These are phyloP conservation scores for Machimus rusticus DNA, from an alignment of 2,888 invertebrate genomes.

Conservation along the genomic window DNA sequence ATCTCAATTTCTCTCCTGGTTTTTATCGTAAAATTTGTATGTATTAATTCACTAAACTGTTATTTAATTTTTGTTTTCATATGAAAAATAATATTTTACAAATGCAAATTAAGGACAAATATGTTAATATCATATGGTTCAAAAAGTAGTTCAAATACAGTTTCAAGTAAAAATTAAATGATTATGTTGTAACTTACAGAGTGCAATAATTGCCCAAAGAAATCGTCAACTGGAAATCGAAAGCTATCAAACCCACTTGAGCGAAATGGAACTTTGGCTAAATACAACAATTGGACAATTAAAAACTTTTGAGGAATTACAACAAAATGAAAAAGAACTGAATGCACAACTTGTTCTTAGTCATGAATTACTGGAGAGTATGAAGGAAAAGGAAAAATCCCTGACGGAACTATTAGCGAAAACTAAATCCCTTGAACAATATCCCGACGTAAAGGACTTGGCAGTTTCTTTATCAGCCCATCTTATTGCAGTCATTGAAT, in stretches of 20 bases:
- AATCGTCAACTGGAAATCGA: slow-evolving; percentile 66
- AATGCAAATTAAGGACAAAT: not conserved
- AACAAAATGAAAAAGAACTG: slow-evolving; percentile 64
- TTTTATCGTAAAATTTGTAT: too few species aligned
- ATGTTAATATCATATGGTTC: not conserved
- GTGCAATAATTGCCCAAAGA: slow-evolving; percentile 65
- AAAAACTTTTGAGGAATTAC: slow-evolving; percentile 55
- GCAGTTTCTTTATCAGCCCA: slow-evolving; percentile 66
- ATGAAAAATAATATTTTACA: not conserved
- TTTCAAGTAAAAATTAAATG: not conserved
- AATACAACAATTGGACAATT: slow-evolving; percentile 59
- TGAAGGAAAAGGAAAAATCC: slow-evolving; percentile 64
- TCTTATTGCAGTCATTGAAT: slow-evolving; percentile 66
- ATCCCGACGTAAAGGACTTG: slow-evolving; percentile 64
- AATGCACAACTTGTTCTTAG: slow-evolving; percentile 66
- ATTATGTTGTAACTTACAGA: slow-evolving; percentile 56
- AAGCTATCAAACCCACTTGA: slow-evolving; percentile 65
- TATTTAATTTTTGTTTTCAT: not conserved
- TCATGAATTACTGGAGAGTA: slow-evolving; percentile 65
- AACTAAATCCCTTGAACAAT: slow-evolving; percentile 64
- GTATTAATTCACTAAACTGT: too few species aligned
- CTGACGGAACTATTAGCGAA: slow-evolving; percentile 63
- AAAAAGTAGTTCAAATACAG: not conserved
- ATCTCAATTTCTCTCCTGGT: not conserved
- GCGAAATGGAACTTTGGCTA: slow-evolving; percentile 68